Percentiles rank a stretch among this genome's conserved stretches.
phyloP scores from a whole-genome alignment of 2,113 vertebrate genomes.

The Collichthys lucidus region DNA sequence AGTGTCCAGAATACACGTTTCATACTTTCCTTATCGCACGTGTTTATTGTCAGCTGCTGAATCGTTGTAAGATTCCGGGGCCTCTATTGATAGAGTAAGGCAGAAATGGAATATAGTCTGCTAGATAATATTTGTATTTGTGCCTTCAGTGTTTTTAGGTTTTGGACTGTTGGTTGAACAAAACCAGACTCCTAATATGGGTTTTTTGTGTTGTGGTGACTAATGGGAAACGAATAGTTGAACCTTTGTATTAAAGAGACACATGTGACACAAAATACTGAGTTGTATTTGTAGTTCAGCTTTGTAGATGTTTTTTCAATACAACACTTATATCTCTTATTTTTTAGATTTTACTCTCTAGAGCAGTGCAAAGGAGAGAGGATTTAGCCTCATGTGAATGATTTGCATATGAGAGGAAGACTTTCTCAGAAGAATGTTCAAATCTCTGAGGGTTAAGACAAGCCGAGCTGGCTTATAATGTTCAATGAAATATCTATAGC shows the following conservation, averaged over 20 bases:
- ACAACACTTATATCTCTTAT: background rate
- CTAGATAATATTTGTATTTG: background rate
- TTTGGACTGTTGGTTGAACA: background rate
- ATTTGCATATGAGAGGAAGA: background rate
- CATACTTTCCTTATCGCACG: background rate
- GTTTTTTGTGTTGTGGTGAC: too few relatives aligned
- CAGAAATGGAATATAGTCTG: too few relatives aligned
- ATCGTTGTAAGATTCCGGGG: too few relatives aligned
- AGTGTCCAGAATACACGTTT: background rate
- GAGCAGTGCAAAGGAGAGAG: too few relatives aligned
- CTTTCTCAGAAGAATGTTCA: background rate
- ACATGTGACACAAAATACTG: too few relatives aligned
- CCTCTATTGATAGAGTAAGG: too few relatives aligned
- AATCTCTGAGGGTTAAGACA: background rate
- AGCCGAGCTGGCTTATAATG: background rate
- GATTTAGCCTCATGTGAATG: too few relatives aligned
- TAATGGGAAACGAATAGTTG: too few relatives aligned
- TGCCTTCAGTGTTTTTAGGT: background rate
- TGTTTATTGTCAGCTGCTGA: background rate
- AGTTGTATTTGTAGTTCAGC: background rate
- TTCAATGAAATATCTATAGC: background rate
- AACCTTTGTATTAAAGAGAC: too few relatives aligned
- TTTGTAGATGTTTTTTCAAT: background rate
- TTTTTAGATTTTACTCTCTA: too few relatives aligned
- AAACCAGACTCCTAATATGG: background rate